Evolutionary conservation across 2,888 invertebrate species (phyloP), one percentile per base, ranked within the genome.

Genomic region (Latrodectus elegans): DNA sequence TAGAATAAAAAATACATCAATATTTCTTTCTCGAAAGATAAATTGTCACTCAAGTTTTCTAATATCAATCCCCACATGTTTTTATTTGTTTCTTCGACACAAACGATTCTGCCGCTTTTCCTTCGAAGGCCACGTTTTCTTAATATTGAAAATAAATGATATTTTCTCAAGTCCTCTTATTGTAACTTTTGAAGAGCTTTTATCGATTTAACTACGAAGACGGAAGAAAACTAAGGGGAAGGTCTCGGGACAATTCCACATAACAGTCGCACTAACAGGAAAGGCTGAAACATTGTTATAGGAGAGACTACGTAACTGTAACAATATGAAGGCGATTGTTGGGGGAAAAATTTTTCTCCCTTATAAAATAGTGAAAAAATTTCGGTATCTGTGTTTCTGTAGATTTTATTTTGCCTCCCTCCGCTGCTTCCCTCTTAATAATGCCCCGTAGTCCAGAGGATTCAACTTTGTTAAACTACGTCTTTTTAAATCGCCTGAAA

Each of bases 101-200:
- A 51, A 26, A 4, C n/a, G 14, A 17, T 17, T 38, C 75, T 15
- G 26, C 22, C 10, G 38, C 65, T 51, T 71, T 67, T 72, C 72
- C 72, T 8, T 64, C 38, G 60, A 53, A 70, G 68, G 70, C 55
- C 22, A n/a, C 55, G 80, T 22, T 55, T 26, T 12, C 51, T 51
- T 52, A 81, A 73, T 81, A 81, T 74, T 81, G 74, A 81, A 81
- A 81, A 81, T 81, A 81, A 81, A 81, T 81, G 64, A 81, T 74
- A 81, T 81, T 74, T 64, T 53, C 26, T 26, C 14, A 4, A 51
- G 52, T 15, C 60, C 67, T 64, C 65, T 81, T 81, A 81, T 73
- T 74, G 74, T 53, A 52, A 64, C 22, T 17, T 26, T 38, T 38
- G 81, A 81, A 65, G 65, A 67, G 26, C 67, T 64, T 73, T 74